These are phyloP conservation scores for Amorpha juglandis DNA, from an alignment of 2,888 invertebrate genomes.

Conservation along the genomic window DNA sequence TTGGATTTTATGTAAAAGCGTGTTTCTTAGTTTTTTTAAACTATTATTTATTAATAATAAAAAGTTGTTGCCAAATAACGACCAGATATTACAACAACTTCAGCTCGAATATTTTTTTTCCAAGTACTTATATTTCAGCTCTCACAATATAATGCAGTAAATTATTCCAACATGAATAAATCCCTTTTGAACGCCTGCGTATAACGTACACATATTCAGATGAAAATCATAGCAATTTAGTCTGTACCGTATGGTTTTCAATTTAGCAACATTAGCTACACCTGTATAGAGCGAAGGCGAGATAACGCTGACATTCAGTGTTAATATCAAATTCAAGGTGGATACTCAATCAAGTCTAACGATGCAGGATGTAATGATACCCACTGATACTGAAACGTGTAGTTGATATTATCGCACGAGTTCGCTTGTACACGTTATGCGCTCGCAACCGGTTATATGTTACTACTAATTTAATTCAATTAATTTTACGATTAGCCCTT, in stretches of 20 bases:
- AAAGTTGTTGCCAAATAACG: too few relatives aligned
- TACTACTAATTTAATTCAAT: background rate
- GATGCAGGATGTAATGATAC: conserved; percentile 31
- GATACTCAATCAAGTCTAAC: conserved; percentile 34
- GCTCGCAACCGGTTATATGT: background rate
- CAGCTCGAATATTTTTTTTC: too few relatives aligned
- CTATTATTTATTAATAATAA: too few relatives aligned
- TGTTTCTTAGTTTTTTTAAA: too few relatives aligned
- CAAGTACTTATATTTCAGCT: too few relatives aligned
- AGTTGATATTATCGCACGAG: background rate
- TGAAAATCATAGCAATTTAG: background rate
- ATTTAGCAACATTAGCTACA: background rate
- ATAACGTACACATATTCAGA: too few relatives aligned
- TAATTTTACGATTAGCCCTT: background rate
- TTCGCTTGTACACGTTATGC: conserved; percentile 11
- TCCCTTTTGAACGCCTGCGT: too few relatives aligned
- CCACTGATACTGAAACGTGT: conserved; percentile 28
- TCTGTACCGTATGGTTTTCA: background rate
- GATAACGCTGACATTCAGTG: conserved; percentile 39
- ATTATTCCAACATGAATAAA: too few relatives aligned
- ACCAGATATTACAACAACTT: too few relatives aligned
- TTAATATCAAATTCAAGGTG: conserved; percentile 45
- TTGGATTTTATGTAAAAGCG: too few relatives aligned
- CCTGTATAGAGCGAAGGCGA: conserved; percentile 7
- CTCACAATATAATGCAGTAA: too few relatives aligned